Conservation (phyloP, 2,113 vertebrate genomes). For the Myiagra hebetior region DNA sequence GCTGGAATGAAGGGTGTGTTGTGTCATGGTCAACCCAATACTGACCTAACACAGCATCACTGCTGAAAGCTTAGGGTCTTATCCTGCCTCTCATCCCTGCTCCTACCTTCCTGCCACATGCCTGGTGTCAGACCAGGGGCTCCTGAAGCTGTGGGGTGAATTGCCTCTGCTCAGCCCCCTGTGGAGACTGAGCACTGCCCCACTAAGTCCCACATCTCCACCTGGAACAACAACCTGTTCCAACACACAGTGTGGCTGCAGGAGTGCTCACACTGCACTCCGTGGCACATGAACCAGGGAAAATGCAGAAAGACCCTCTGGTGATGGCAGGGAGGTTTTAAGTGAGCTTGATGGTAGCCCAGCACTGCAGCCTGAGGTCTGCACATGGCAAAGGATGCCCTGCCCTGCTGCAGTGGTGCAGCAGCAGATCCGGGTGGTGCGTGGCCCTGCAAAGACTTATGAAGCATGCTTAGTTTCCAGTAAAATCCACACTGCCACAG, state of each 20-base stretch:
- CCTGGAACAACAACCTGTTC: neutral
- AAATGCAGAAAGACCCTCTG: neutral
- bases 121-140: neutral
- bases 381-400: neutral
- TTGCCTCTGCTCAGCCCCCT: neutral
- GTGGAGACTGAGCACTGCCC: neutral
- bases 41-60: neutral
- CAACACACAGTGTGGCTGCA: rapidly evolving
- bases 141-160: neutral
- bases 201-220: neutral
- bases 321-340: neutral
- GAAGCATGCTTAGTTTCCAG: neutral
- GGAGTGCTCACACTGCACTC: neutral
- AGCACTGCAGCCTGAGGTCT: neutral
- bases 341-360: neutral
- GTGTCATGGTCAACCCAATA: neutral
- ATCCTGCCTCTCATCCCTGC: neutral
- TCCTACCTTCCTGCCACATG: neutral
- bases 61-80: neutral
- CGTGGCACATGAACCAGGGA: neutral
- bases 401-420: neutral
- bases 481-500: neutral
- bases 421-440: neutral
- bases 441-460: neutral
- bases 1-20: neutral